Evolutionary conservation across 2,113 vertebrate genomes (phyloP), one percentile per base, ranked within the genome.

Genomic region (Solea senegalensis): DNA sequence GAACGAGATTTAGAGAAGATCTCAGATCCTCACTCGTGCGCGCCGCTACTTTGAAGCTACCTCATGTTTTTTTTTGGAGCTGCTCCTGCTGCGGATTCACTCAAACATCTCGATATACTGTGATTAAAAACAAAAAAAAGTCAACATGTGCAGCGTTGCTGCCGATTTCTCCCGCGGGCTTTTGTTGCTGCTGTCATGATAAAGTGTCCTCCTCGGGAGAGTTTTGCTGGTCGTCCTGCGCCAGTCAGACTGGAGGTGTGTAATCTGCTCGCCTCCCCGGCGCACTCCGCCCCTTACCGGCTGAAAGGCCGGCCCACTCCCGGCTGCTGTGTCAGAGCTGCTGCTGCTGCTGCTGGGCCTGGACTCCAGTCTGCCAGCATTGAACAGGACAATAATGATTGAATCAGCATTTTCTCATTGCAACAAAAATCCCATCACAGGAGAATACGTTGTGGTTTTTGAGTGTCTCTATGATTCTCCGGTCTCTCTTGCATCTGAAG

Each of bases 251-350:
- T 68, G 78, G 78, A 85, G 88, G 85, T 84, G 85, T 61, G 62
- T 82, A 76, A 83, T 84, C 83, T 69, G 63, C 59, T 4, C 63
- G 72, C 44, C 49, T 79, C 65, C 54, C 39, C 61, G 1, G 21
- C 21, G 67, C 45, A 72, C 83, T 81, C 89, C 89, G 85, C 90
- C 90, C 86, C 80, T 83, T 15, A 21, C 74, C 80, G 81, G 80
- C 0, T 50, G 49, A 58, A 67, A 63, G 66, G 34, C 85, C 88
- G 9, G 84, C 90, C 88, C 90, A 81, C 78, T 65, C 3, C 41
- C 5, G 28, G 49, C 49, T 8, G 49, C 43, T 44, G 43, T 34
- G 34, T 6, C 5, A 6, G 4, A 7, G 43, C 43, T 44, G 43
- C 43, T 11, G 43, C 52, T 54, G 10, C 8, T 59, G 62, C 72